Conservation (phyloP, 2,113 vertebrate species). For the Chiloscyllium plagiosum region DNA sequence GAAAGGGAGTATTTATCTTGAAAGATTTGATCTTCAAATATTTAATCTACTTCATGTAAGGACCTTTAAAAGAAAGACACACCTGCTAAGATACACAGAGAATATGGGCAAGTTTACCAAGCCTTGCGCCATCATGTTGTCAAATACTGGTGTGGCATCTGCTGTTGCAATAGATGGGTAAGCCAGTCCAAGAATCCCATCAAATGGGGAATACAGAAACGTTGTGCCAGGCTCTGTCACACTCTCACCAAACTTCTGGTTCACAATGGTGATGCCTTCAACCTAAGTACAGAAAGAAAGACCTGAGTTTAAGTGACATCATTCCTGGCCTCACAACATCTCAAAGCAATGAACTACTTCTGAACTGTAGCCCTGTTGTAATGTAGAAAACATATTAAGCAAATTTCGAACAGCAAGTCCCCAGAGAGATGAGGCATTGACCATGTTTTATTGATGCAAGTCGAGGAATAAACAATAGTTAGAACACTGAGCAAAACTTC, state of each 20-base stretch:
- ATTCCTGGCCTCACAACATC: background rate
- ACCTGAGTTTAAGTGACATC: background rate
- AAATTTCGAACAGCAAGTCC: background rate
- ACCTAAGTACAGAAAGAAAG: constrained; percentile 47
- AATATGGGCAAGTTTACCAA: constrained; percentile 50
- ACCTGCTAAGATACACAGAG: constrained; percentile 49
- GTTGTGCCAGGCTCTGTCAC: constrained; percentile 51
- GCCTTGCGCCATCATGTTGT: constrained; percentile 51
- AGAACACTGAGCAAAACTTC: background rate
- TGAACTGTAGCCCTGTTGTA: background rate
- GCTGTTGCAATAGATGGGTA: constrained; percentile 48
- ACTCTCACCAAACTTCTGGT: constrained; percentile 49
- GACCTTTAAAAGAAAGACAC: background rate
- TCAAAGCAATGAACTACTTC: background rate
- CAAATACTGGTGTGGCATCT: constrained; percentile 47
- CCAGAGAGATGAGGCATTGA: background rate
- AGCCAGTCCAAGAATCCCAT: constrained; percentile 49
- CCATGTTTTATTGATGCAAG: background rate
- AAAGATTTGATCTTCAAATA: background rate
- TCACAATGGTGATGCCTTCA: constrained; percentile 48
- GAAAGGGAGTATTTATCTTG: background rate
- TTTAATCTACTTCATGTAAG: background rate
- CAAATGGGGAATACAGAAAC: constrained; percentile 48
- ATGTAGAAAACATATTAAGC: background rate
- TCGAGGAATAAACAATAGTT: background rate